A percentile compares a stretch with the other conserved stretches of the same genome.
Conservation (phyloP, 2,113 vertebrate species). For the Protomyctophum bolini region DNA sequence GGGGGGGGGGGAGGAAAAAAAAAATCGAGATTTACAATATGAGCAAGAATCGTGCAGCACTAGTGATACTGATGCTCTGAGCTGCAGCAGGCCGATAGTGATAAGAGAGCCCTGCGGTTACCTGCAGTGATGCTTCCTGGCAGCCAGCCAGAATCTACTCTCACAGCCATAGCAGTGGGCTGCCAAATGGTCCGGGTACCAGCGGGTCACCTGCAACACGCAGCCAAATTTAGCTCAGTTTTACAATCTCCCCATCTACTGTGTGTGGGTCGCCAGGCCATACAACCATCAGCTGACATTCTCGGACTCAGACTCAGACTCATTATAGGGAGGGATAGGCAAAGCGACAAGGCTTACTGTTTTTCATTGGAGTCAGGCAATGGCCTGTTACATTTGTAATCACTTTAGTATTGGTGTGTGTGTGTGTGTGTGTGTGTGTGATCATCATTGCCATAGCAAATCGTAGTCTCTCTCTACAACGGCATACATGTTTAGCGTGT, state of each 20-base stretch:
- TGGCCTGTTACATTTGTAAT: too few relatives aligned
- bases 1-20: background rate
- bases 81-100: background rate
- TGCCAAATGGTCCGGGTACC: conserved; percentile 96
- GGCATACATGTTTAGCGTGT: too few relatives aligned
- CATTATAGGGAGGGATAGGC: background rate
- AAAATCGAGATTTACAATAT: background rate
- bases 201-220: conserved; percentile 90
- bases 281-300: background rate
- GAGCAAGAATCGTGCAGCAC: background rate
- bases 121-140: conserved; percentile 97
- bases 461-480: too few relatives aligned
- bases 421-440: too few relatives aligned
- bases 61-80: background rate
- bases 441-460: too few relatives aligned
- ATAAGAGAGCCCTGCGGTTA: conserved; percentile 52
- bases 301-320: background rate
- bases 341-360: background rate
- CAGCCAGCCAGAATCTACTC: conserved; percentile 93
- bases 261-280: background rate
- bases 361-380: background rate
- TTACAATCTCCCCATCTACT: background rate
- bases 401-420: too few relatives aligned
- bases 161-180: conserved; percentile 96
- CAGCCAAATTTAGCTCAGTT: conserved; percentile 20